Percentiles rank a stretch among this genome's conserved stretches.
Evolutionary conservation across 2,113 vertebrate genomes (phyloP).

Genomic region (Forbesichthys agassizii): DNA sequence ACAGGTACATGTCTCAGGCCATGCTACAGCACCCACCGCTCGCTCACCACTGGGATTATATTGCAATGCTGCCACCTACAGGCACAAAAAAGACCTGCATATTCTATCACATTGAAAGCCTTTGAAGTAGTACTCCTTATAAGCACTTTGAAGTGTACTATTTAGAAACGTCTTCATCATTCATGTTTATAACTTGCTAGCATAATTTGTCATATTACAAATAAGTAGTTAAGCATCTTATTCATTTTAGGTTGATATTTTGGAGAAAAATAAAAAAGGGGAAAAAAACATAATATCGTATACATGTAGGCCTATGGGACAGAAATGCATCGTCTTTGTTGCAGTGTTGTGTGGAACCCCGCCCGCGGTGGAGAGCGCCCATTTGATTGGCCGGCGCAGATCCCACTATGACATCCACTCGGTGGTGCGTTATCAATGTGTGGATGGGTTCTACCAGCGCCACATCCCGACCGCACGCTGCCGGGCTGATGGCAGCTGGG

Average conservation of each 20-base stretch:
- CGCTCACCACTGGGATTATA: slow-evolving; percentile 9
- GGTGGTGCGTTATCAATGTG: slow-evolving; percentile 89
- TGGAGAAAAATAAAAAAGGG: no score
- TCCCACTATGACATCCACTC: slow-evolving; percentile 90
- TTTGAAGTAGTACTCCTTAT: not conserved
- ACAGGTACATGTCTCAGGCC: slow-evolving; percentile 1
- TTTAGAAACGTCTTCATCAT: no score
- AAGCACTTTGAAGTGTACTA: not conserved
- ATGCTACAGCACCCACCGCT: not conserved
- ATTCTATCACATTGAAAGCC: not conserved
- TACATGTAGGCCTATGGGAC: no score
- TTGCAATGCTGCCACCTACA: slow-evolving; percentile 59
- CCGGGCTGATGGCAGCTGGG: slow-evolving; percentile 88
- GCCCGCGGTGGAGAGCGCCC: slow-evolving; percentile 84
- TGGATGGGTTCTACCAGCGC: slow-evolving; percentile 85
- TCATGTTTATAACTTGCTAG: no score
- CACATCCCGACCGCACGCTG: slow-evolving; percentile 87
- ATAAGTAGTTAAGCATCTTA: no score
- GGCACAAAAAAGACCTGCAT: slow-evolving; percentile 24
- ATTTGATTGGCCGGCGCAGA: slow-evolving; percentile 80
- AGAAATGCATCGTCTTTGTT: not conserved
- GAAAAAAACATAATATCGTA: no score
- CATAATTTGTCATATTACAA: no score
- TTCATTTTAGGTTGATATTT: no score
- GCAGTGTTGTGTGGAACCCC: slow-evolving; percentile 90